These are phyloP conservation scores for Serilophus lunatus DNA, from an alignment of 2,113 vertebrate genomes.

Conservation along the genomic window DNA sequence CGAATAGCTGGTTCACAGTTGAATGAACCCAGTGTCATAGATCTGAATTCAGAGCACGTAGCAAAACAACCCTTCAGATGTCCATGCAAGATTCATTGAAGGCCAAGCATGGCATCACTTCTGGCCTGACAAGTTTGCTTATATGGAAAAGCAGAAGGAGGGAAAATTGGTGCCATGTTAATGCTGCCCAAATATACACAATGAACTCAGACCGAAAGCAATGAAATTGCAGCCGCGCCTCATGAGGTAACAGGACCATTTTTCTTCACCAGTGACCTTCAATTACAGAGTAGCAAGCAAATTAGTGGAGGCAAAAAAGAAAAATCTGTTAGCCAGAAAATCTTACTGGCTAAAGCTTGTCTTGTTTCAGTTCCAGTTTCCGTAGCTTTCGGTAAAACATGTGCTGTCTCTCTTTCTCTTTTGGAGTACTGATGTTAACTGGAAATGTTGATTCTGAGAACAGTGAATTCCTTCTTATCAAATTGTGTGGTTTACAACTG, in stretches of 20 bases:
- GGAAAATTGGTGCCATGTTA: conserved; percentile 35
- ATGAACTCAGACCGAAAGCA: conserved; percentile 46
- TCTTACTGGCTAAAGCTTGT: conserved; percentile 24
- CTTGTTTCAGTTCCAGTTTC: conserved; percentile 57
- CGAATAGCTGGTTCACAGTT: neutral
- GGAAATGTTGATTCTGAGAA: conserved; percentile 45
- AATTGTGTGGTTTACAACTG: neutral
- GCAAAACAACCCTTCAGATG: neutral
- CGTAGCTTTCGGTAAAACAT: conserved; percentile 23
- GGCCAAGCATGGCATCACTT: neutral
- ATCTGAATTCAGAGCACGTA: neutral
- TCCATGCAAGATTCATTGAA: conserved; percentile 4
- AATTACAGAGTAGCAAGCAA: conserved; percentile 57
- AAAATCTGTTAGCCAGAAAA: conserved; percentile 55
- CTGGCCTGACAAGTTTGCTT: neutral
- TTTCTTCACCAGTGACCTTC: conserved; percentile 57
- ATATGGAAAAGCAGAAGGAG: conserved; percentile 38
- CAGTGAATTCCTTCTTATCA: conserved; percentile 42
- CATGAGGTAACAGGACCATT: conserved; percentile 44
- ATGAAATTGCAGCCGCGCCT: conserved; percentile 38
- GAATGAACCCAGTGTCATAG: neutral
- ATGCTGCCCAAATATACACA: conserved; percentile 51
- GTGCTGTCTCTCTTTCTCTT: conserved; percentile 24
- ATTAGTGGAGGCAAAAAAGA: conserved; percentile 55
- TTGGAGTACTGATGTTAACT: conserved; percentile 20